Evolutionary conservation across 2,113 vertebrate genomes (phyloP), one percentile per base, ranked within the genome.

Genomic region (Tragulus kanchil): DNA sequence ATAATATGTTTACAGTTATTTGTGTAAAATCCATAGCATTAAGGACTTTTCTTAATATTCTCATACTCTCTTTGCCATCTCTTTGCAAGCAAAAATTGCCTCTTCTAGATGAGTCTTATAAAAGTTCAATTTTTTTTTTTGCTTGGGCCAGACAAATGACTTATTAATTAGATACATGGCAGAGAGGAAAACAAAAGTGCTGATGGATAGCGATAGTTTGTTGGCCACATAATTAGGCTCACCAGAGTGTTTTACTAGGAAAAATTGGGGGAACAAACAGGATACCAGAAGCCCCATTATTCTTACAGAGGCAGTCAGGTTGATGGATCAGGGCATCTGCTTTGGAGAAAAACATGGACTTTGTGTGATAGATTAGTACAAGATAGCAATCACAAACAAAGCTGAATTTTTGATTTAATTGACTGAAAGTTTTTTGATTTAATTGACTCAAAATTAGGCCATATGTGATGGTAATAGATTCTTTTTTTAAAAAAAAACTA

Each of bases 71-170:
- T 84, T 23, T 21, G 50, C 83, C 3, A 78, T 45, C 5, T 23
- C 11, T 71, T 6, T 94, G 42, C 19, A 69, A 95, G 50, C 9
- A 93, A 50, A 67, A 69, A n/a, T 75, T 90, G 58, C 56, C 88
- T 48, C 93, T 77, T 58, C 90, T 96, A 26, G 58, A 62, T 67
- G n/a, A 85, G 73, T 77, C 59, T 64, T 79, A 86, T 62, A 85
- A 85, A 86, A 87, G 42, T 84, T 52, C 26, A 64, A 84, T n/a
- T 21, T 0, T 7, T 36, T 89, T 92, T 89, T 92, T 64, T n/a
- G n/a, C 42, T 81, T 17, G 48, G 19, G 0, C 21, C 10, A 59
- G 28, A 90, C 16, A 54, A 85, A 58, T 45, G 16, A 61, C 26
- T 92, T 90, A 75, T 67, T 50, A 56, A 86, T 28, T 75, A 93